Conservation (phyloP, 2,888 invertebrate species). For the Rhingia rostrata region DNA sequence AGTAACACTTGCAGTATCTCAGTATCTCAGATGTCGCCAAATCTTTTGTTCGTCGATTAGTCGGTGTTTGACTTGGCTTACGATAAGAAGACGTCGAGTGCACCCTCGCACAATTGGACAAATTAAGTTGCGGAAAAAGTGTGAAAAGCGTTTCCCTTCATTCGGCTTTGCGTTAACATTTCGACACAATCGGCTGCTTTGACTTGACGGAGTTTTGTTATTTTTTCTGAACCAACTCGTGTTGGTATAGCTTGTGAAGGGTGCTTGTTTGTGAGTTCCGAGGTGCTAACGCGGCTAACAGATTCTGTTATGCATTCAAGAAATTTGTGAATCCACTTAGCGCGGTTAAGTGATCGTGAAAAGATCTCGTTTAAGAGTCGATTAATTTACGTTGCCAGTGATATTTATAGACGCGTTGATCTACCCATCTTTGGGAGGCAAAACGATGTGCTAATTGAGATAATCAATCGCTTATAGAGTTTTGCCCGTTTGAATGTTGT, state of each 20-base stretch:
- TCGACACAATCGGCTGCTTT: slow-evolving; percentile 36
- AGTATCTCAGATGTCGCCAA: slow-evolving; percentile 65
- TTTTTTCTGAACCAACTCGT: background rate
- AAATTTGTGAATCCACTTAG: slow-evolving; percentile 60
- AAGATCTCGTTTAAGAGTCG: slow-evolving; percentile 61
- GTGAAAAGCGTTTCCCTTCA: slow-evolving; percentile 55
- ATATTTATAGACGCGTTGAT: slow-evolving; percentile 44
- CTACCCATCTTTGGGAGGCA: slow-evolving; percentile 6
- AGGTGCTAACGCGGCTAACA: slow-evolving; percentile 62
- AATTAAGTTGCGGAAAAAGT: slow-evolving; percentile 52
- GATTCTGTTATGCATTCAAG: slow-evolving; percentile 56
- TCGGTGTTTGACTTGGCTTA: slow-evolving; percentile 68
- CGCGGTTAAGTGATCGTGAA: slow-evolving; percentile 70
- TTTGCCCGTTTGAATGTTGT: background rate
- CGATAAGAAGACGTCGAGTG: slow-evolving; percentile 43
- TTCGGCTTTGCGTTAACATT: slow-evolving; percentile 8
- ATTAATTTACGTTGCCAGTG: slow-evolving; percentile 44
- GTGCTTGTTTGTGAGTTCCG: slow-evolving; percentile 51
- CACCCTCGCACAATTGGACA: slow-evolving; percentile 23
- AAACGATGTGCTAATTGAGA: slow-evolving; percentile 50
- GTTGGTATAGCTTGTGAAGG: slow-evolving; percentile 37
- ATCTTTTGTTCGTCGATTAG: slow-evolving; percentile 72
- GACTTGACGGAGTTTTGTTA: background rate
- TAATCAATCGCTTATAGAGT: background rate
- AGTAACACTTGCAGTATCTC: slow-evolving; percentile 11